Evolutionary conservation across 2,113 vertebrate species (phyloP).

Genomic region (Periophthalmus modestus): DNA sequence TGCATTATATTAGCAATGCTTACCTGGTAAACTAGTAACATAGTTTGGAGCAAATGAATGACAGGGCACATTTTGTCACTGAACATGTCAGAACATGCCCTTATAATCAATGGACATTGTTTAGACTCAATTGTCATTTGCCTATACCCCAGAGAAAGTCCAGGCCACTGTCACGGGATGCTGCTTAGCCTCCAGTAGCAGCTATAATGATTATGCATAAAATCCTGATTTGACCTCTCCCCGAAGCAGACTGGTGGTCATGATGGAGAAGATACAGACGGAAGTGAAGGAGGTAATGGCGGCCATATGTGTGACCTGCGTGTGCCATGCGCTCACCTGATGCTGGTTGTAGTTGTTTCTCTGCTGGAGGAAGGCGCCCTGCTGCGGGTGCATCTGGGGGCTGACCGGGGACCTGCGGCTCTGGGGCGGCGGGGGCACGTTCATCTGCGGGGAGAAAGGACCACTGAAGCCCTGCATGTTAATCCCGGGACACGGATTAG

Average conservation of each 20-base stretch:
- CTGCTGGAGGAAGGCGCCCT: conserved; percentile 89
- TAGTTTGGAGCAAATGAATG: background rate
- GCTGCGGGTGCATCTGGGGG: conserved; percentile 87
- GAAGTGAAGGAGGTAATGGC: background rate
- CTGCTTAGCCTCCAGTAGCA: background rate
- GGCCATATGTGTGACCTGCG: background rate
- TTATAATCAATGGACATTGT: background rate
- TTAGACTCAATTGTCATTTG: background rate
- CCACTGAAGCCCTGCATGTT: conserved; percentile 84
- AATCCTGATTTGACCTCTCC: background rate
- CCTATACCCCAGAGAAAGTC: background rate
- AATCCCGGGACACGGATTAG: conserved; percentile 86
- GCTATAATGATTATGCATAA: background rate
- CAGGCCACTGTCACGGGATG: conserved; percentile 26
- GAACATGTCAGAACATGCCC: conserved; percentile 4
- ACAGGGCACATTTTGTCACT: background rate
- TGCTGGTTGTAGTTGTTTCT: conserved; percentile 93
- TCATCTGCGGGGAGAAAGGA: conserved; percentile 90
- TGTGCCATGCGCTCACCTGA: conserved; percentile 79
- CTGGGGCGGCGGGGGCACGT: conserved; percentile 84
- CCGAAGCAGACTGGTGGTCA: background rate
- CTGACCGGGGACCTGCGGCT: conserved; percentile 89
- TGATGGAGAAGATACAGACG: background rate
- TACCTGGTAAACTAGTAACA: background rate
- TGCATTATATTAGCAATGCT: background rate